phyloP scores from a whole-genome alignment of 2,797 vertebrate genomes.

The Gambelia wislizenii region DNA sequence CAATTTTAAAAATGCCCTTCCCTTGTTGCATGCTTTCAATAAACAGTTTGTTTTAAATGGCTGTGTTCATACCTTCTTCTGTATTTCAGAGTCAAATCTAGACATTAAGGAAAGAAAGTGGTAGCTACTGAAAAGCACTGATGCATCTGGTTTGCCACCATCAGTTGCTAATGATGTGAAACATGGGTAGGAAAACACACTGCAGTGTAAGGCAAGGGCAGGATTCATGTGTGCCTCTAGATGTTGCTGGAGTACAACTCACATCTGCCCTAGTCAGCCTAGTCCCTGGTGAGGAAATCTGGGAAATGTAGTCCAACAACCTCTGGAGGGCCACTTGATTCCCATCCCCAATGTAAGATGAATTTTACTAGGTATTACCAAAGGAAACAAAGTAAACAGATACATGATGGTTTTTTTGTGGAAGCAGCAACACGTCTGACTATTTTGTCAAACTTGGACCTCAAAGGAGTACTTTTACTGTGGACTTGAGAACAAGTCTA shows the following conservation, averaged over 20 bases:
- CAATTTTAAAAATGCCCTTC: neutral
- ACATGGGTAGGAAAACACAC: neutral
- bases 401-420: neutral
- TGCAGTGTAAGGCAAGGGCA: neutral
- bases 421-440: neutral
- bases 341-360: neutral
- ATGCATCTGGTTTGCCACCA: neutral
- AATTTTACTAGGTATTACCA: neutral
- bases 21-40: neutral
- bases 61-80: neutral
- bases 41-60: neutral
- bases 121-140: neutral
- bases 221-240: too few species aligned
- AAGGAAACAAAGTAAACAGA: neutral
- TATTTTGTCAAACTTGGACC: neutral
- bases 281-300: too few species aligned
- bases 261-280: too few species aligned
- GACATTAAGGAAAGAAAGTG: neutral
- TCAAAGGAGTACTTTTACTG: neutral
- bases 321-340: too few species aligned
- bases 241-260: too few species aligned
- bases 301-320: too few species aligned
- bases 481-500: neutral
- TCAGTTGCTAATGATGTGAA: neutral
- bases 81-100: neutral